Evolutionary conservation across 2,113 vertebrate genomes (phyloP).

Genomic region (Ceratotherium simum): DNA sequence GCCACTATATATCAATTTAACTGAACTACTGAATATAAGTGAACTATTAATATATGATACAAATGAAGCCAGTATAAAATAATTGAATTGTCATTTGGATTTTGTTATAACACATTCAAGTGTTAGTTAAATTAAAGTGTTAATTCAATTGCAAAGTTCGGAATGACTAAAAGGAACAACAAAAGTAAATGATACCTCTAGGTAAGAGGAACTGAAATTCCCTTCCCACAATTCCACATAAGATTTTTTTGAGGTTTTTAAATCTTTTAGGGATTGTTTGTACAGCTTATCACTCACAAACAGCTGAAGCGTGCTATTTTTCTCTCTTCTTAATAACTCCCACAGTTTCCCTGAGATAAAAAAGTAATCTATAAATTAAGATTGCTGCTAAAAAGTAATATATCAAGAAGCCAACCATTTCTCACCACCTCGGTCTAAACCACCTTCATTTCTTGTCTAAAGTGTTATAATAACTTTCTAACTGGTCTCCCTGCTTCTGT

Average conservation of each 20-base stretch:
- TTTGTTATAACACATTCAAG: constrained; percentile 35
- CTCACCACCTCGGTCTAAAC: neutral
- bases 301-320: neutral
- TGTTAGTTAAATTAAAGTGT: constrained; percentile 9
- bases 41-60: neutral
- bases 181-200: neutral
- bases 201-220: constrained; percentile 22
- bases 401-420: neutral
- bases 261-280: neutral
- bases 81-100: constrained; percentile 18
- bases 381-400: neutral
- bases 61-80: constrained; percentile 41
- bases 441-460: neutral
- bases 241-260: neutral
- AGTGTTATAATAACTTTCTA: neutral
- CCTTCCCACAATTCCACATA: neutral
- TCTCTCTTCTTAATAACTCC: neutral
- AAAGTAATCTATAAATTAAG: neutral
- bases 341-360: neutral
- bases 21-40: neutral
- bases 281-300: neutral
- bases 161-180: constrained; percentile 11
- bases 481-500: neutral
- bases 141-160: constrained; percentile 49
- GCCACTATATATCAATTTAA: neutral